Base-by-base conservation (phyloP, 2,797 vertebrate genomes). In the Darevskia nairensis region DNA sequence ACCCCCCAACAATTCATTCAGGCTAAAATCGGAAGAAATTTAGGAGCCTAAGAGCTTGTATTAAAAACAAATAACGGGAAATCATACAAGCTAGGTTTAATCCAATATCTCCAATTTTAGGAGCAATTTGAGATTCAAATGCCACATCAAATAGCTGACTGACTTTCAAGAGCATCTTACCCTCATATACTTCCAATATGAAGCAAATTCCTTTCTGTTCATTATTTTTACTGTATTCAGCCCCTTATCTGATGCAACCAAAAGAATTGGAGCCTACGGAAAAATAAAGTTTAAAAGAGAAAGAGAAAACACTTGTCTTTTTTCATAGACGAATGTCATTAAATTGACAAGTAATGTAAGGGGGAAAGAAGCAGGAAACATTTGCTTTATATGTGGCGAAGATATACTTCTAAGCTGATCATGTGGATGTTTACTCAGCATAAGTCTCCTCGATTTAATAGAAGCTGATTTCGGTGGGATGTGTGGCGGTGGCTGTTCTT, bases 131-230 rank as follows among this genome's bases (percentile, higher is more conserved):
- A 76, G 69, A 81, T 74, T 50, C 27, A 17, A 41, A 61, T 75
- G 35, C 39, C 13, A 82, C 72, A 75, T 64, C 55, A 81, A 87
- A 81, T 81, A 61, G 50, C 11, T 50, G 50, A 21, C 6, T 68
- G 55, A 6, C 39, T 89, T 93, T 91, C 80, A 71, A 92, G 86
- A 89, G 13, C 35, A 66, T 41, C 83, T 90, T 91, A 90, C 81
- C 15, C 9, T 90, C 85, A 64, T 1, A 75, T n/a, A 85, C 92
- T 64, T 23, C n/a, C 68, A 21, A 15, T 76, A 21, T 39, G 27
- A 94, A 25, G 69, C 61, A 94, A 90, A 92, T 82, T 86, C 11
- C 78, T 5, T 89, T 86, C 32, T 74, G 29, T 91, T 94, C 83
- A 82, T 76, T 90, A 89, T 92, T 92, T 94, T 88, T n/a, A 5